These are phyloP conservation scores for Megaceryle alcyon DNA, from an alignment of 2,797 vertebrate genomes.

Conservation along the genomic window DNA sequence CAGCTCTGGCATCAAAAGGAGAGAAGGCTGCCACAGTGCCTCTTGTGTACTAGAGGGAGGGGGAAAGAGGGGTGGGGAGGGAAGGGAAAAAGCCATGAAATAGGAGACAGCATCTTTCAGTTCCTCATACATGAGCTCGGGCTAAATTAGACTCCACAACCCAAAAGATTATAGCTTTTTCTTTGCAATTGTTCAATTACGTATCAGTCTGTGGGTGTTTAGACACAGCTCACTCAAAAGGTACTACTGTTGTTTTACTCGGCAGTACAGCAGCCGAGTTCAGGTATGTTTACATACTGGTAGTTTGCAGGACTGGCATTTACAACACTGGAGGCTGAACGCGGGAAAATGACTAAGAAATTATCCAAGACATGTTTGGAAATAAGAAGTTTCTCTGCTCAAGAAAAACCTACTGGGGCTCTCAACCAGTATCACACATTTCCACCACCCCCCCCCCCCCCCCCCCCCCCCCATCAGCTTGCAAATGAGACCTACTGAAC, in stretches of 20 bases:
- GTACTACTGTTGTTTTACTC: background rate
- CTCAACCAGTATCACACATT: background rate
- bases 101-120: background rate
- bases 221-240: background rate
- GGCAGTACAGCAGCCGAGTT: background rate
- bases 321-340: background rate
- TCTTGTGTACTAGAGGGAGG: background rate
- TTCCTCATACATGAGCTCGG: background rate
- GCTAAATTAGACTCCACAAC: background rate
- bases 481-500: background rate
- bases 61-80: accelerated
- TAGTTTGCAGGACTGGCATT: background rate
- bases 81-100: background rate
- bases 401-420: background rate
- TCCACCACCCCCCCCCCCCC: no score
- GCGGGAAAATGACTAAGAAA: background rate
- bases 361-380: background rate
- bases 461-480: background rate
- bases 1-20: constrained; percentile 89
- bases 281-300: background rate
- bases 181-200: background rate
- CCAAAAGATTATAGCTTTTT: background rate
- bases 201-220: background rate
- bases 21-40: constrained; percentile 84
- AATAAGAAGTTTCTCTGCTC: background rate